Percentiles rank a stretch among this genome's conserved stretches.
Conservation (phyloP, 2,113 vertebrate genomes). For the Pachyramphus minor region DNA sequence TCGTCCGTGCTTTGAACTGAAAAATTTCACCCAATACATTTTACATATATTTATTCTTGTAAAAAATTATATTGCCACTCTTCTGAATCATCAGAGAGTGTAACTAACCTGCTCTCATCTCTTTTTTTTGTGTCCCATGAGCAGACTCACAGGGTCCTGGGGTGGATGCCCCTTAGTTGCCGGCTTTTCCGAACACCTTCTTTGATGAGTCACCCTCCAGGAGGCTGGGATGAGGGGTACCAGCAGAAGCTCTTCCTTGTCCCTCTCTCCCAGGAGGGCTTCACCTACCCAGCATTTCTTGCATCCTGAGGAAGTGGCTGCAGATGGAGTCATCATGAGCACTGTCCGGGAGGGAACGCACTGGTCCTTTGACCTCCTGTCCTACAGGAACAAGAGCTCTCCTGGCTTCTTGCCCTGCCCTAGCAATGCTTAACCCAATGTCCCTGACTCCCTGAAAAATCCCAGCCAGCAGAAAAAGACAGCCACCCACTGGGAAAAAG, state of each 20-base stretch:
- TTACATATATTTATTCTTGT: not conserved
- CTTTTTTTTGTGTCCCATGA: fast-evolving
- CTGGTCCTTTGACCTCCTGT: not conserved
- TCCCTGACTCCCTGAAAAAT: not conserved
- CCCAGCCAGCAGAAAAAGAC: not conserved
- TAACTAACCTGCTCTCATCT: not conserved
- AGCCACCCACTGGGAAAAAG: not conserved
- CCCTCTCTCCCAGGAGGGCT: not conserved
- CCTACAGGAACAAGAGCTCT: not conserved
- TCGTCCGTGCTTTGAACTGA: not conserved
- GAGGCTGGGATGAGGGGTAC: not conserved
- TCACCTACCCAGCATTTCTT: not conserved
- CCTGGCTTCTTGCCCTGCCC: not conserved
- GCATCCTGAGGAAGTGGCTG: constrained; percentile 8
- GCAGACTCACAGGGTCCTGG: not conserved
- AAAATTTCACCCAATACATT: not conserved
- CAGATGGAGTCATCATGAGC: fast-evolving
- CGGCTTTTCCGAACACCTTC: not conserved
- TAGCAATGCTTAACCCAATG: not conserved
- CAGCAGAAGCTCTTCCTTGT: not conserved
- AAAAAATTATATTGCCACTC: fast-evolving
- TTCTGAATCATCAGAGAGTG: not conserved
- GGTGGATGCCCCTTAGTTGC: fast-evolving
- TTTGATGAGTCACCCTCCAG: not conserved
- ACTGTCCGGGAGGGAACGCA: fast-evolving